These are phyloP conservation scores for Poeciliopsis retropinna DNA, from an alignment of 2,113 vertebrate genomes.

Conservation along the genomic window DNA sequence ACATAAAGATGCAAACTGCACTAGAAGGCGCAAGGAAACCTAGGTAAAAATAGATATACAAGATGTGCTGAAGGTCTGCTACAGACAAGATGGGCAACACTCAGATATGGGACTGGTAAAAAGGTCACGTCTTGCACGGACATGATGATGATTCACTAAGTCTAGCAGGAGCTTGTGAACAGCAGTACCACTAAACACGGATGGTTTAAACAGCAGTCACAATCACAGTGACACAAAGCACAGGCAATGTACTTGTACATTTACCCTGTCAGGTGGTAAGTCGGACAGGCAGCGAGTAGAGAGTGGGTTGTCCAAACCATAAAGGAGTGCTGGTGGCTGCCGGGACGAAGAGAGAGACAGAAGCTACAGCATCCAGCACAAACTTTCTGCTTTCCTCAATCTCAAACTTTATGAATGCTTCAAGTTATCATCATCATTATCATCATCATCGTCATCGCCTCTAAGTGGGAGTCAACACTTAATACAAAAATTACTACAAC, in stretches of 20 bases:
- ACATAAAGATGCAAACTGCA: slow-evolving; percentile 24
- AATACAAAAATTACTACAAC: neutral
- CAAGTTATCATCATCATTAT: neutral
- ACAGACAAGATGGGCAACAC: slow-evolving; percentile 13
- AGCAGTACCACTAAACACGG: slow-evolving; percentile 37
- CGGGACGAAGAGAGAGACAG: slow-evolving; percentile 69
- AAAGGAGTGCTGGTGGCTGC: slow-evolving; percentile 83
- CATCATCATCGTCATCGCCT: neutral
- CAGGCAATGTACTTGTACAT: slow-evolving; percentile 71
- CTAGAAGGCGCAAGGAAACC: slow-evolving; percentile 18
- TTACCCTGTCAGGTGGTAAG: slow-evolving; percentile 81
- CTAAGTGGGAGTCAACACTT: neutral
- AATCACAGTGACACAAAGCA: slow-evolving; percentile 70
- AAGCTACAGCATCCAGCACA: slow-evolving; percentile 67
- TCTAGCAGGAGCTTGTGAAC: slow-evolving; percentile 30
- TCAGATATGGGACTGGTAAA: slow-evolving; percentile 12
- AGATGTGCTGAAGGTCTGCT: slow-evolving; percentile 22
- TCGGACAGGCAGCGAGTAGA: slow-evolving; percentile 78
- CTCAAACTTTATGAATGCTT: slow-evolving; percentile 11
- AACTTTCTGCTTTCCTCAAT: slow-evolving; percentile 33
- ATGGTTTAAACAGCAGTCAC: slow-evolving; percentile 60
- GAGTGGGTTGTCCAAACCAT: slow-evolving; percentile 81
- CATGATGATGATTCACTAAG: slow-evolving; percentile 29
- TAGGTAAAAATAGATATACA: neutral
- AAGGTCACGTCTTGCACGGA: slow-evolving; percentile 29